These are phyloP conservation scores for Hymenochirus boettgeri DNA, from an alignment of 2,113 vertebrate species.

Conservation along the genomic window DNA sequence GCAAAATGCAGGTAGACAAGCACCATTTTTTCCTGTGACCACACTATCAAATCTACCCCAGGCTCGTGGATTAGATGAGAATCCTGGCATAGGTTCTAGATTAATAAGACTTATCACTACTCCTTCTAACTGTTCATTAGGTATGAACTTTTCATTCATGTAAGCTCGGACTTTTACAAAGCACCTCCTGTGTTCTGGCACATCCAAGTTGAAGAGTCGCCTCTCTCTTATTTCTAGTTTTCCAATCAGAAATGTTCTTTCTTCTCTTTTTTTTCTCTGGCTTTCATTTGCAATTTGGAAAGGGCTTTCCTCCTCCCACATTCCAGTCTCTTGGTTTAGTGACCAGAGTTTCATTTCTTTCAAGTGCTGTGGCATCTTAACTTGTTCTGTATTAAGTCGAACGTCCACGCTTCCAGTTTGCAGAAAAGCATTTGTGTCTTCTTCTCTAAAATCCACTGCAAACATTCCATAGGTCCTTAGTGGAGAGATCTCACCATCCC, in stretches of 20 bases:
- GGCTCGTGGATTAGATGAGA: conserved; percentile 80
- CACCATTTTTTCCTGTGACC: conserved; percentile 86
- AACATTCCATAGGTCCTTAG: conserved; percentile 96
- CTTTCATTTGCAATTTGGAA: conserved; percentile 53
- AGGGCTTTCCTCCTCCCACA: conserved; percentile 87
- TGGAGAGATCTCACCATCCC: conserved; percentile 78
- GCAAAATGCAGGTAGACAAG: conserved; percentile 92
- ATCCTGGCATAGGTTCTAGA: conserved; percentile 85
- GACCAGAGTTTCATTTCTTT: conserved; percentile 90
- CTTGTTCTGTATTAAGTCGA: conserved; percentile 74
- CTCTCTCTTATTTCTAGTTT: conserved; percentile 90
- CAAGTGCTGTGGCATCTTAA: conserved; percentile 83
- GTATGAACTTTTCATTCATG: conserved; percentile 85
- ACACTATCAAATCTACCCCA: conserved; percentile 98
- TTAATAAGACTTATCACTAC: conserved; percentile 87
- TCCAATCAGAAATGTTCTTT: conserved; percentile 87
- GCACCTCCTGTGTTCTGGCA: conserved; percentile 91
- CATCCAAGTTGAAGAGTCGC: conserved; percentile 91
- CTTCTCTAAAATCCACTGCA: conserved; percentile 81
- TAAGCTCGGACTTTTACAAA: conserved; percentile 93
- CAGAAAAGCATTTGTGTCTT: conserved; percentile 62
- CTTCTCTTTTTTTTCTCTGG: conserved; percentile 75
- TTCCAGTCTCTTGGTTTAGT: conserved; percentile 78
- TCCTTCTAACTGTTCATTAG: conserved; percentile 84
- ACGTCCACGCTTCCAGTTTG: conserved; percentile 74